Conservation (phyloP, 2,113 vertebrate genomes). For the Cryptoleucopteryx plumbea region DNA sequence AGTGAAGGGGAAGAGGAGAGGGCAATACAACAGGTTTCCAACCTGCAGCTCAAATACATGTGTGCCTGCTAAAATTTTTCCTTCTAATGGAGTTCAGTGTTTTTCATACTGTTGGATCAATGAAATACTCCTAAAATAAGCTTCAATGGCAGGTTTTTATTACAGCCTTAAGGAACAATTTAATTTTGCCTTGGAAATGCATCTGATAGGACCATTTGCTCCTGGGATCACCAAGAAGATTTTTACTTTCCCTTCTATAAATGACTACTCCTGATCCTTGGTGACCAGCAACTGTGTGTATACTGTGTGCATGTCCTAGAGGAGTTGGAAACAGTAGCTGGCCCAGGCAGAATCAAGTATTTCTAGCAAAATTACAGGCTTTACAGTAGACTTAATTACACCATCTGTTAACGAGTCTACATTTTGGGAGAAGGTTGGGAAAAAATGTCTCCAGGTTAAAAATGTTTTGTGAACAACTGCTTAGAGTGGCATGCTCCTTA, state of each 20-base stretch:
- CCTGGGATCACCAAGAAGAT: background rate
- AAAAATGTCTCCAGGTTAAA: background rate
- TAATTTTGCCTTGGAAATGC: constrained; percentile 7
- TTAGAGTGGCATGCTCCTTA: background rate
- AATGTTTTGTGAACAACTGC: background rate
- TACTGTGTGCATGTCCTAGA: background rate
- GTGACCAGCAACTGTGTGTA: background rate
- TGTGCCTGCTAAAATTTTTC: background rate
- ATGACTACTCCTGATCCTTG: background rate
- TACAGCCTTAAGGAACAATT: background rate
- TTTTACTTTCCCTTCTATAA: background rate
- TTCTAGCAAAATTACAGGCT: background rate
- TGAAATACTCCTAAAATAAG: background rate
- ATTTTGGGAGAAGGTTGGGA: background rate
- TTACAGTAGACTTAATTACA: background rate
- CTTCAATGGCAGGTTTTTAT: background rate
- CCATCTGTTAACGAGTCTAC: background rate
- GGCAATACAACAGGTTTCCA: background rate
- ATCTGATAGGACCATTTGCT: background rate
- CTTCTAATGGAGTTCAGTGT: background rate
- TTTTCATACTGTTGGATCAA: background rate
- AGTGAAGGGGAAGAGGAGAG: background rate
- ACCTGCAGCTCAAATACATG: background rate
- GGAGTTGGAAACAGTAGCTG: background rate
- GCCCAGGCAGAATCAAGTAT: background rate